Percentiles rank a stretch among this genome's conserved stretches.
phyloP scores from a whole-genome alignment of 1,140 invertebrate genomes.

The Ostrea edulis region DNA sequence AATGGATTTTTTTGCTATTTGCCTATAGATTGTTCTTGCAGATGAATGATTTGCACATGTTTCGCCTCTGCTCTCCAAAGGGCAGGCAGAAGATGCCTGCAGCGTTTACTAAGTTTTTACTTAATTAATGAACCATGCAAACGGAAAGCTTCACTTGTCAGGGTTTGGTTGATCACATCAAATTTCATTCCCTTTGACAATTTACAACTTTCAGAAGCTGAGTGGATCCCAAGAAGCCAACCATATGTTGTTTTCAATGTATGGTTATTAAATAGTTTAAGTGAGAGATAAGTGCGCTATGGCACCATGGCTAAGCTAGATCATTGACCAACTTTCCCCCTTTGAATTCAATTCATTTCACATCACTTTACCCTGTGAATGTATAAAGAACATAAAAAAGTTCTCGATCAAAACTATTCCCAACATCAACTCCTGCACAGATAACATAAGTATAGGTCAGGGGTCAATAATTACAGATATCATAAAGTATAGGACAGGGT shows the following conservation, averaged over 20 bases:
- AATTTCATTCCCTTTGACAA: constrained; percentile 35
- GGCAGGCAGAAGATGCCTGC: constrained; percentile 2
- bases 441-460: no score
- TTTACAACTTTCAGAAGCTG: constrained; percentile 25
- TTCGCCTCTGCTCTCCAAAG: background rate
- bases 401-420: no score
- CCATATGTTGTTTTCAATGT: constrained; percentile 29
- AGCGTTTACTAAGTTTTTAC: background rate
- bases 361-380: background rate
- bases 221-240: constrained; percentile 21
- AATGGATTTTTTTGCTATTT: background rate
- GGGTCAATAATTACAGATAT: no score
- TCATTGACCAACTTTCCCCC: background rate
- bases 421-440: no score
- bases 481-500: no score
- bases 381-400: background rate
- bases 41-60: constrained; percentile 5
- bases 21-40: background rate
- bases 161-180: constrained; percentile 9
- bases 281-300: constrained; percentile 17
- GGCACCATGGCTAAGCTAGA: constrained; percentile 22
- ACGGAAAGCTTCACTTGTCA: constrained; percentile 29
- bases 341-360: background rate
- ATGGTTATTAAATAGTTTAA: constrained; percentile 21
- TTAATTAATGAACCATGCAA: constrained; percentile 37